These are phyloP conservation scores for Camelus dromedarius DNA, from an alignment of 2,113 vertebrate genomes.

Conservation along the genomic window DNA sequence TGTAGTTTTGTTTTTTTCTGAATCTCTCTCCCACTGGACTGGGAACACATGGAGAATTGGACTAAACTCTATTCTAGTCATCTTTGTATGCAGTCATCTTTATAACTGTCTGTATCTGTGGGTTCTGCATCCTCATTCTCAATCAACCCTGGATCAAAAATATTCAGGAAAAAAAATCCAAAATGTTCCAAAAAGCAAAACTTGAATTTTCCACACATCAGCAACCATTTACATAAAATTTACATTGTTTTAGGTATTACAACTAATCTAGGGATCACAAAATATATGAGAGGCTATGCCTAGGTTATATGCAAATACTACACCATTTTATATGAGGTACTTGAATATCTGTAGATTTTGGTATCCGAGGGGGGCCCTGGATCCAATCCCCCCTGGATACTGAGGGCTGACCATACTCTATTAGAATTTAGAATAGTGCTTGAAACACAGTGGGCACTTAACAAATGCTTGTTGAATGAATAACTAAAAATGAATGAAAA, in stretches of 20 bases:
- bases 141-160: neutral
- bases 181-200: neutral
- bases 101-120: neutral
- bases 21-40: neutral
- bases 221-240: neutral
- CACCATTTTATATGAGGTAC: neutral
- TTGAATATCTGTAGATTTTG: neutral
- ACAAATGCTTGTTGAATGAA: neutral
- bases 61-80: neutral
- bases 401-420: neutral
- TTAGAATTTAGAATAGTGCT: neutral
- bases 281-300: neutral
- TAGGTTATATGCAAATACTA: neutral
- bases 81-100: neutral
- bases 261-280: neutral
- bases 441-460: neutral
- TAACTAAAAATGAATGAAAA: neutral
- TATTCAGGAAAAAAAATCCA: neutral
- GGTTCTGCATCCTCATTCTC: neutral
- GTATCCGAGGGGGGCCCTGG: neutral
- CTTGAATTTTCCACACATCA: neutral
- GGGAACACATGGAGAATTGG: neutral
- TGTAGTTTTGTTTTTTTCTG: neutral
- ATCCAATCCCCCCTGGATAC: neutral
- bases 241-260: neutral